Evolutionary conservation across 1,140 invertebrate species (phyloP), one percentile per base, ranked within the genome.

Genomic region (Adoxophyes honmai): DNA sequence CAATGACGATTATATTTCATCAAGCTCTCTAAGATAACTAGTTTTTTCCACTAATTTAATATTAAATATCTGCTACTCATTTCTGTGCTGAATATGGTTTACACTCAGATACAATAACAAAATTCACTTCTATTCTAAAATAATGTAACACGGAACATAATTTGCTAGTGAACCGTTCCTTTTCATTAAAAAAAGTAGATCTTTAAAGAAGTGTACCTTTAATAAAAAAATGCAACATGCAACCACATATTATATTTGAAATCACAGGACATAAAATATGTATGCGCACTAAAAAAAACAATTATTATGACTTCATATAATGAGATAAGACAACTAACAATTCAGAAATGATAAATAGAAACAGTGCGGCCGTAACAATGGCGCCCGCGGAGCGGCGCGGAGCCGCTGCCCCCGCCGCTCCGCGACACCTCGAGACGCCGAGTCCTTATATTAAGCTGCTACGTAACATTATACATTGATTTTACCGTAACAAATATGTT

Each of bases 1-100:
- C 86, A 88, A 82, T 84, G 82, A 86, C 83, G 71, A 80, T 77
- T 83, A 87, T 77, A 85, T 78, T n/a, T 83, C 71, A 88, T 86
- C 73, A 86, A 88, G 83, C 86, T 73, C 66, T 73, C 84, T 86
- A 82, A 84, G 60, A 68, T 78, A 83, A 74, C 78, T 85, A 86
- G 79, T 72, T 35, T 70, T 70, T 62, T 66, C 73, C 78, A 82
- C 65, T 70, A 66, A 66, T 60, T 70, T 74, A 77, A 76, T 75
- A 73, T 75, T 77, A 75, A 69, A 78, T 73, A 76, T 77, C 69
- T 55, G 79, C 83, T 86, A 86, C 81, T 83, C 66, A 71, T 81
- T 58, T 81, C 73, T 76, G 83, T 78, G 81, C 64, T 78, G 75
- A 84, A 86, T 78, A 73, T 67, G 60, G 42, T 48, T 33, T 48